phyloP scores from a whole-genome alignment of 1,140 invertebrate species.

The Diabrotica undecimpunctata region DNA sequence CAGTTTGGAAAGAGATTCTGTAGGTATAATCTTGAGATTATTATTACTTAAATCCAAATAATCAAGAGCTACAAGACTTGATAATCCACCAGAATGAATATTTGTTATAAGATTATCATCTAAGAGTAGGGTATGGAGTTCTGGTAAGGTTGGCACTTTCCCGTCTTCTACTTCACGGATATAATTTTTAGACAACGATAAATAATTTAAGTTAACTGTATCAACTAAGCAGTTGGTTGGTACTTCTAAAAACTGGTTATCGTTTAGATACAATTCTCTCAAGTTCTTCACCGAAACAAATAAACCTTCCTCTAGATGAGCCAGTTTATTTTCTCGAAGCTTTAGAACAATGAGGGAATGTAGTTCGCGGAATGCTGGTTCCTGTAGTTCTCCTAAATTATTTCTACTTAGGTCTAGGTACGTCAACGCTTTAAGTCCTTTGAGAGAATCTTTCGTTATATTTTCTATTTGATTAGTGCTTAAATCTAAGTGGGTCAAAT shows the following conservation, averaged over 20 bases:
- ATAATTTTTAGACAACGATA: conserved; percentile 71
- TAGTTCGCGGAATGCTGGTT: conserved; percentile 68
- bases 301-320: conserved; percentile 64
- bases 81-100: conserved; percentile 64
- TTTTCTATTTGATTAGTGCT: conserved; percentile 69
- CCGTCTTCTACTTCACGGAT: conserved; percentile 64
- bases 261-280: conserved; percentile 63
- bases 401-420: conserved; percentile 74
- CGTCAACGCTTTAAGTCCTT: conserved; percentile 65
- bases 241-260: conserved; percentile 74
- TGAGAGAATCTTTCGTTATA: conserved; percentile 70
- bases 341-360: conserved; percentile 67
- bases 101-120: conserved; percentile 69
- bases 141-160: conserved; percentile 64
- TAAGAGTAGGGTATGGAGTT: conserved; percentile 61
- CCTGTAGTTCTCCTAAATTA: conserved; percentile 67
- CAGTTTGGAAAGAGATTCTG: conserved; percentile 68
- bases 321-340: conserved; percentile 72
- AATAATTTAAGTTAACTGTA: conserved; percentile 59
- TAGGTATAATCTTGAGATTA: conserved; percentile 74
- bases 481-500: conserved; percentile 68
- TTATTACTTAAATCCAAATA: conserved; percentile 76
- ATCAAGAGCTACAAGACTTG: conserved; percentile 63
- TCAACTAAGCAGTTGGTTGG: conserved; percentile 65
- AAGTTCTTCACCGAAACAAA: conserved; percentile 68